Conservation (phyloP, 1,140 invertebrate species). For the Schlechtendalia chinensis region DNA sequence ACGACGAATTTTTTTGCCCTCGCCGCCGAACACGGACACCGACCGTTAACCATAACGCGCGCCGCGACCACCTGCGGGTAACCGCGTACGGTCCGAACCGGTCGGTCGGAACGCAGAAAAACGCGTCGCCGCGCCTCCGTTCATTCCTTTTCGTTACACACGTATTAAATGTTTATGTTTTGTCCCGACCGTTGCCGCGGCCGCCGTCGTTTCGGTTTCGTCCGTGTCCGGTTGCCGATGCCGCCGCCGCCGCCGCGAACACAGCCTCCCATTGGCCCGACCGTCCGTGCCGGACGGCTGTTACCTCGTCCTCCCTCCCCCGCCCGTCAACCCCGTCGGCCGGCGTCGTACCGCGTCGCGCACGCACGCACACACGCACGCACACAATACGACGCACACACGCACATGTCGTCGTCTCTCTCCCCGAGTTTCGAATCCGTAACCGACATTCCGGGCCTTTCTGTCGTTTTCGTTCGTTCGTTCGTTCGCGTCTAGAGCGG, state of each 20-base stretch:
- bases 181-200: neutral
- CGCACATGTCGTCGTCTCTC: constrained; percentile 8
- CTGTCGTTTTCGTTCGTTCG: too few species aligned
- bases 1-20: too few species aligned
- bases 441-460: too few species aligned
- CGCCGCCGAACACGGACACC: too few species aligned
- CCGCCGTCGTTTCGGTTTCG: neutral
- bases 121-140: neutral
- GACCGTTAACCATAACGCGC: too few species aligned
- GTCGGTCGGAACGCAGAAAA: neutral
- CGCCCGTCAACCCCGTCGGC: constrained; percentile 2
- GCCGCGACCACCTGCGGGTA: too few species aligned
- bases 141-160: too few species aligned
- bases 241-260: neutral
- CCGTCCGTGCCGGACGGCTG: neutral
- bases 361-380: neutral
- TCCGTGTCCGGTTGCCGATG: neutral
- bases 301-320: constrained; percentile 10
- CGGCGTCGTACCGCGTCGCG: too few species aligned
- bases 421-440: neutral
- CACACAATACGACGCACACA: neutral
- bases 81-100: too few species aligned
- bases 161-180: too few species aligned
- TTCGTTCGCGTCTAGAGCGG: too few species aligned
- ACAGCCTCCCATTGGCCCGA: constrained; percentile 42